A percentile compares a stretch with the other conserved stretches of the same genome.
These are phyloP conservation scores for Amphiprion clarkii DNA, from an alignment of 2,797 vertebrate species.

Conservation along the genomic window DNA sequence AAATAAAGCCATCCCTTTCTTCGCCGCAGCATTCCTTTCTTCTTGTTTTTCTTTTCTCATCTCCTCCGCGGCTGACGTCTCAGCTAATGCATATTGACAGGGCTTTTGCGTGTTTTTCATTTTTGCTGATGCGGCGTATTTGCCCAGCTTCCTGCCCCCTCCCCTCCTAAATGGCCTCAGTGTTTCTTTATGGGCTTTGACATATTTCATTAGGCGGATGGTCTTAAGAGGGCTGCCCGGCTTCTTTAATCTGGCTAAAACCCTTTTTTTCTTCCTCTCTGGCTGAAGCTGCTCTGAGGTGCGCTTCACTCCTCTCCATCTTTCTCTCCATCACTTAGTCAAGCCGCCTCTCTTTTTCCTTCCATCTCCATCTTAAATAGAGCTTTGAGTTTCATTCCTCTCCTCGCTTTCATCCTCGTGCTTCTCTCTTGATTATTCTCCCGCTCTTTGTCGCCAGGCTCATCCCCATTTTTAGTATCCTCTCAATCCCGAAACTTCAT, in stretches of 20 bases:
- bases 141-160: conserved; percentile 39
- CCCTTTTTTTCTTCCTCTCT: conserved; percentile 72
- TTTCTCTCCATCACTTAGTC: conserved; percentile 54
- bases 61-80: conserved; percentile 80
- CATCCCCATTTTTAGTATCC: conserved; percentile 56
- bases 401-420: conserved; percentile 46
- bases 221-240: conserved; percentile 90
- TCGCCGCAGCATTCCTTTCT: conserved; percentile 32
- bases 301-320: conserved; percentile 56
- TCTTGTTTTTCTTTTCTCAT: conserved; percentile 13
- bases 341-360: conserved; percentile 48
- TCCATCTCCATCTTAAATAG: conserved; percentile 45
- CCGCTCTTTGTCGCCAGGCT: conserved; percentile 53
- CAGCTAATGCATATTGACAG: conserved; percentile 93
- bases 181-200: conserved; percentile 94
- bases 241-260: conserved; percentile 94
- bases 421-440: conserved; percentile 57
- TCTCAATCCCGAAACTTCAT: conserved; percentile 52
- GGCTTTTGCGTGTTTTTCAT: conserved; percentile 84
- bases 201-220: conserved; percentile 98
- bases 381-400: conserved; percentile 40
- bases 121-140: conserved; percentile 77
- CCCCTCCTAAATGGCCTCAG: conserved; percentile 83
- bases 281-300: conserved; percentile 56
- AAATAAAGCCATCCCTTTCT: conserved; percentile 76